These are phyloP conservation scores for Caenorhabditis panamensis DNA, from an alignment of 2,888 invertebrate genomes.

Conservation along the genomic window DNA sequence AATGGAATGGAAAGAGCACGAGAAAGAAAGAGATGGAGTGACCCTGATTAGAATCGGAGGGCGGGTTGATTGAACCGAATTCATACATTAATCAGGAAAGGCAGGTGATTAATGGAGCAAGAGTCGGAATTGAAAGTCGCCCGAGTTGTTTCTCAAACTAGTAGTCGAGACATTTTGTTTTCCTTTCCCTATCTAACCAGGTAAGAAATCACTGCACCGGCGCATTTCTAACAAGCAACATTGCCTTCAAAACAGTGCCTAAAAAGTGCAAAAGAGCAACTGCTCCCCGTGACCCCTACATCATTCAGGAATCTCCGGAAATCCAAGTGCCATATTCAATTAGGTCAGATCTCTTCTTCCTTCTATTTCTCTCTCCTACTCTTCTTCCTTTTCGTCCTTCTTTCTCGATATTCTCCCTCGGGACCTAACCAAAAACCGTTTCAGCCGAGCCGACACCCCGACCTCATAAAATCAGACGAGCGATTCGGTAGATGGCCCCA, in stretches of 20 bases:
- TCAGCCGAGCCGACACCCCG: slow-evolving; percentile 13
- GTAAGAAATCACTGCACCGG: too few species aligned
- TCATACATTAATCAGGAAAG: slow-evolving; percentile 15
- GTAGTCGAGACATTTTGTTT: too few species aligned
- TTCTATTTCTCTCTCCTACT: slow-evolving; percentile 2
- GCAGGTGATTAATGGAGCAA: slow-evolving; percentile 7
- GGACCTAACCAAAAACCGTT: slow-evolving; percentile 1
- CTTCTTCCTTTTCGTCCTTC: slow-evolving; percentile 7
- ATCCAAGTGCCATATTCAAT: slow-evolving; percentile 2
- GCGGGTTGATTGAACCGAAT: slow-evolving; percentile 10
- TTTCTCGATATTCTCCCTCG: background rate
- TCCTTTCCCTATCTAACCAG: too few species aligned
- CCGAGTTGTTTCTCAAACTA: too few species aligned
- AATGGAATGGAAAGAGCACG: slow-evolving; percentile 13
- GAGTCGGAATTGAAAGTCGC: slow-evolving; percentile 13
- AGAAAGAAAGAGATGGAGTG: slow-evolving; percentile 15
- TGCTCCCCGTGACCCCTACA: background rate
- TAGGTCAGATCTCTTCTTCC: slow-evolving; percentile 2
- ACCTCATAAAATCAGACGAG: slow-evolving; percentile 49
- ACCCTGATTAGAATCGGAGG: slow-evolving; percentile 21
- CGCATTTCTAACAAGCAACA: too few species aligned
- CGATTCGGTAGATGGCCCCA: slow-evolving; percentile 59
- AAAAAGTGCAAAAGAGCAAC: background rate
- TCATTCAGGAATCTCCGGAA: background rate
- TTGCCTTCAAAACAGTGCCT: too few species aligned